phyloP scores from a whole-genome alignment of 2,113 vertebrate species.

The Trichomycterus rosablanca region DNA sequence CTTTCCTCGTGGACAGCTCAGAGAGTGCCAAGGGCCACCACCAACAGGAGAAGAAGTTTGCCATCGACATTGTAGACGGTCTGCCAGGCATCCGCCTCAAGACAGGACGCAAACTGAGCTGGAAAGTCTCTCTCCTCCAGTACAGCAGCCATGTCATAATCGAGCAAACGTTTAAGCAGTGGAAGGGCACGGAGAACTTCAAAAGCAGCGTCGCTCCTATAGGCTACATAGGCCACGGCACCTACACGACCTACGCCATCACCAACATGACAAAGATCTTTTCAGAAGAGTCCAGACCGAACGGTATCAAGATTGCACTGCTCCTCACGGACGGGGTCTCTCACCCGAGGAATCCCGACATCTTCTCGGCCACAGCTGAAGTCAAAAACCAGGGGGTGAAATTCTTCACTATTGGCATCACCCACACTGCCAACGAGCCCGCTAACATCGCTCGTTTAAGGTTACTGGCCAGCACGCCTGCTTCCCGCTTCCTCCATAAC shows the following conservation, averaged over 20 bases:
- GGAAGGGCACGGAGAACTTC: slow-evolving; percentile 78
- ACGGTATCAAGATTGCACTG: slow-evolving; percentile 73
- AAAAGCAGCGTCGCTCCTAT: slow-evolving; percentile 72
- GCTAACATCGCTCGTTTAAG: slow-evolving; percentile 76
- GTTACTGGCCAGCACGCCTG: slow-evolving; percentile 76
- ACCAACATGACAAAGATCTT: slow-evolving; percentile 87
- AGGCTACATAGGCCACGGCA: slow-evolving; percentile 82
- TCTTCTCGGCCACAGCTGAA: slow-evolving; percentile 81
- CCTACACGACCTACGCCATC: slow-evolving; percentile 87
- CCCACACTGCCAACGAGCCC: slow-evolving; percentile 73
- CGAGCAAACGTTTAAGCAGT: slow-evolving; percentile 82
- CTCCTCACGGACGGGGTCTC: slow-evolving; percentile 80
- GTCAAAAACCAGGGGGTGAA: slow-evolving; percentile 84
- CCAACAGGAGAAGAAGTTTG: slow-evolving; percentile 79
- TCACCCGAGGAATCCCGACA: slow-evolving; percentile 86
- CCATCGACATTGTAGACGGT: slow-evolving; percentile 73
- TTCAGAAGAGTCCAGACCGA: slow-evolving; percentile 68
- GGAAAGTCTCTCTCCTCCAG: slow-evolving; percentile 80
- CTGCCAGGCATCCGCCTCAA: slow-evolving; percentile 71
- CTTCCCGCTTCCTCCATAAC: slow-evolving; percentile 75
- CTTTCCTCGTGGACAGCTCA: slow-evolving; percentile 86
- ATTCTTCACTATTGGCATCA: slow-evolving; percentile 84
- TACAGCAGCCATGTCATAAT: slow-evolving; percentile 84
- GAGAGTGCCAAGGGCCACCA: slow-evolving; percentile 84
- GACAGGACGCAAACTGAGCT: slow-evolving; percentile 69